Evolutionary conservation across 2,888 invertebrate genomes (phyloP), one percentile per base, ranked within the genome.

Genomic region (Eupelmus urozonus): DNA sequence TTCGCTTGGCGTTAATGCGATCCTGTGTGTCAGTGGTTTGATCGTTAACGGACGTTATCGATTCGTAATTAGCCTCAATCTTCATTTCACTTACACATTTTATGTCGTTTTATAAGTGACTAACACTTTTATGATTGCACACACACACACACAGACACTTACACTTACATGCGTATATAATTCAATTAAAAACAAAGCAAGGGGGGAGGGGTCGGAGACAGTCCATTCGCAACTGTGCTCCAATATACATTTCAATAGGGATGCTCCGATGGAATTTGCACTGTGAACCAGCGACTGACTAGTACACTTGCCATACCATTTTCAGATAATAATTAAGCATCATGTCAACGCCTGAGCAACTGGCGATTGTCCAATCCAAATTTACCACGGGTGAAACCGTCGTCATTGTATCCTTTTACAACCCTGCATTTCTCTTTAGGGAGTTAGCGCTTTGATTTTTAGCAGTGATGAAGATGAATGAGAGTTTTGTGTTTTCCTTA

Each of bases 321-420:
- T 69, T 77, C 69, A 80, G 63, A 23, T 53, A 76, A 51, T 62
- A 71, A 72, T 76, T 62, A 82, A 79, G 55, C 75, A 82, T 82
- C 81, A 88, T 88, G 88, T 85, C 88, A 60, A 82, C 84, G 1
- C 80, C 85, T 42, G 88, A 88, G 79, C 86, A 87, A 82, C 81
- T 86, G 74, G 83, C 91, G 75, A 91, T 92, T 83, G 91, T 93
- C 70, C 92, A 92, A 87, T 91, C 92, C 66, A 92, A 93, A 86
- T 92, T 93, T 85, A 90, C 91, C 76, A 90, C 91, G 60, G 91
- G 91, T n/a, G 92, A 93, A 86, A 88, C 90, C 81, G 92, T 92
- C 53, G 90, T 91, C 87, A 90, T 91, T 87, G 92, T 92, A 92
- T 92, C 92, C 92, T 92, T 90, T 87, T 71, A 63, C 71, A 72